These are phyloP conservation scores for Cataglyphis hispanica DNA, from an alignment of 1,140 invertebrate species.

Conservation along the genomic window DNA sequence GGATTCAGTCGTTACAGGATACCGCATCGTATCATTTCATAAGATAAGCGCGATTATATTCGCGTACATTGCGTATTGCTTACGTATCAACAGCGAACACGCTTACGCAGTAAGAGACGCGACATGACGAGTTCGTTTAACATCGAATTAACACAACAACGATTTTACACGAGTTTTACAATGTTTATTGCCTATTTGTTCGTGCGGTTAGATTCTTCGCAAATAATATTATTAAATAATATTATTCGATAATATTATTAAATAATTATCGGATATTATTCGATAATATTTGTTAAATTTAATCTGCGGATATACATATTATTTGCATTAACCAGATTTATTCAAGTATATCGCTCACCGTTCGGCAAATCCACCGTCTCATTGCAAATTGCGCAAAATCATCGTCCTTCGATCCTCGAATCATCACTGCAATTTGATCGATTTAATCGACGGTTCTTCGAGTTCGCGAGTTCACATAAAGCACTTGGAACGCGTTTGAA, in stretches of 20 bases:
- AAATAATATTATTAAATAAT: slow-evolving; percentile 2
- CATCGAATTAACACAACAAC: slow-evolving; percentile 49
- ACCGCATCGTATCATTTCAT: not conserved
- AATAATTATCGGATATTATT: slow-evolving; percentile 43
- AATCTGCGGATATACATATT: slow-evolving; percentile 25
- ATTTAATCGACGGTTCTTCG: not conserved
- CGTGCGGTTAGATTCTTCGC: slow-evolving; percentile 21
- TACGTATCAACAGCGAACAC: slow-evolving; percentile 31
- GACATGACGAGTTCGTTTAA: slow-evolving; percentile 11
- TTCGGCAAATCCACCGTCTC: slow-evolving; percentile 1
- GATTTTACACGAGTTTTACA: slow-evolving; percentile 41
- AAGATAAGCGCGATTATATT: not conserved
- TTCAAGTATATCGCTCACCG: slow-evolving; percentile 25
- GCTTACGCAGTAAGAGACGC: slow-evolving; percentile 11
- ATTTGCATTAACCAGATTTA: not conserved
- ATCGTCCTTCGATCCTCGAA: not conserved
- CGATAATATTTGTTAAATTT: slow-evolving; percentile 30
- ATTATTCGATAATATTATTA: slow-evolving; percentile 27
- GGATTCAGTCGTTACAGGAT: not conserved
- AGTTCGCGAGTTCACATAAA: slow-evolving; percentile 81
- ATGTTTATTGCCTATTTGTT: slow-evolving; percentile 3
- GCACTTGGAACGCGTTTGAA: slow-evolving; percentile 83
- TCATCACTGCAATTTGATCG: not conserved
- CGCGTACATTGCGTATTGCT: not conserved
- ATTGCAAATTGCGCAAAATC: slow-evolving; percentile 21